These are phyloP conservation scores for Habrosyne pyritoides DNA, from an alignment of 2,888 invertebrate genomes.

Conservation along the genomic window DNA sequence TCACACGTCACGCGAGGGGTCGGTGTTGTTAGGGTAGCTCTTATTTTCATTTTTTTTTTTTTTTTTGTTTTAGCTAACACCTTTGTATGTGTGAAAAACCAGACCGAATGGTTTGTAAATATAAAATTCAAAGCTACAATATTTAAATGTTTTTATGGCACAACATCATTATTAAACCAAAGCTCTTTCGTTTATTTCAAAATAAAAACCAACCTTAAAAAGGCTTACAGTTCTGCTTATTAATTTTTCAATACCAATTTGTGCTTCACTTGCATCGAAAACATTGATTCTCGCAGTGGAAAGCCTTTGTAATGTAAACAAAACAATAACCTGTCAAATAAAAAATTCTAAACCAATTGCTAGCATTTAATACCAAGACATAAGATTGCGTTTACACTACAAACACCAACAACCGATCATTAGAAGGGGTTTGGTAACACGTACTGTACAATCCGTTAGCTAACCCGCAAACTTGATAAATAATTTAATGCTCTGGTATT, in stretches of 20 bases:
- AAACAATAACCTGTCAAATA: too few species aligned
- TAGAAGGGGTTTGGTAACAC: conserved; percentile 13
- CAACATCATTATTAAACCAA: too few species aligned
- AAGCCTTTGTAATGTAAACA: too few species aligned
- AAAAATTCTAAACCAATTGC: too few species aligned
- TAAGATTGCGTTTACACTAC: background rate
- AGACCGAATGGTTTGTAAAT: background rate
- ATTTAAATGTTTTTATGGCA: too few species aligned
- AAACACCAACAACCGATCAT: background rate
- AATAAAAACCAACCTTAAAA: too few species aligned
- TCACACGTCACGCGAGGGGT: conserved; percentile 10
- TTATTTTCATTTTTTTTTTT: background rate
- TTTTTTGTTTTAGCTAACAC: background rate
- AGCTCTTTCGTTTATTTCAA: too few species aligned
- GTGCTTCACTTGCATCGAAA: too few species aligned
- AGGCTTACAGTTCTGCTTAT: too few species aligned
- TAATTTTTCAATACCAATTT: too few species aligned
- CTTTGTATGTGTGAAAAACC: background rate
- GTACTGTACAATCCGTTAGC: conserved; percentile 19
- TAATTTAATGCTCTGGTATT: conserved; percentile 38
- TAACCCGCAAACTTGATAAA: conserved; percentile 31
- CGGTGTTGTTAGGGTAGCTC: background rate
- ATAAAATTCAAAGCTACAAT: too few species aligned
- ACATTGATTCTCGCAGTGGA: too few species aligned
- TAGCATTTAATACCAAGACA: background rate